phyloP scores from a whole-genome alignment of 64 coral and sea anemone genomes.

The Montipora sp. region DNA sequence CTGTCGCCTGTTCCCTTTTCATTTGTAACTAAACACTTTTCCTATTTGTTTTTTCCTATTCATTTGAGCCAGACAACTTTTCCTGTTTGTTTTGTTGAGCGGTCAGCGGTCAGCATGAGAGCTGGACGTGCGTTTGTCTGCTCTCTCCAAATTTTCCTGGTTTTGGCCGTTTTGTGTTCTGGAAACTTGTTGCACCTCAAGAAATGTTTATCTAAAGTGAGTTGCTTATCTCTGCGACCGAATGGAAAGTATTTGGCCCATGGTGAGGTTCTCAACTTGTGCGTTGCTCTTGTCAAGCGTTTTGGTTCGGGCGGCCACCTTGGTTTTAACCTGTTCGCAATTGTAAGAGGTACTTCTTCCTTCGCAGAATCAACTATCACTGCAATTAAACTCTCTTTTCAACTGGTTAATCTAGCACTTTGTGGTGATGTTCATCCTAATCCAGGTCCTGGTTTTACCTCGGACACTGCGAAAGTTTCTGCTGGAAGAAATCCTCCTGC shows the following conservation, averaged over 20 bases:
- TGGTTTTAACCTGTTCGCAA: slow-evolving; percentile 5
- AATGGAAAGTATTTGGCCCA: neutral
- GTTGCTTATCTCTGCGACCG: neutral
- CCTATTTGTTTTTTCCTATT: too few relatives aligned
- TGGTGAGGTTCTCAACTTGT: neutral
- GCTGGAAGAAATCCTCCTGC: neutral
- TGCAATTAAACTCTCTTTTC: neutral
- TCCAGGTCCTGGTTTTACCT: neutral
- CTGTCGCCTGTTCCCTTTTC: too few relatives aligned
- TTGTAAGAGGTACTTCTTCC: slow-evolving; percentile 11
- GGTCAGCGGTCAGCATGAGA: slow-evolving; percentile 24
- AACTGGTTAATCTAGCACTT: neutral
- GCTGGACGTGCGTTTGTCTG: neutral
- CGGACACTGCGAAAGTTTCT: too few relatives aligned
- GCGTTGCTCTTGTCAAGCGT: neutral
- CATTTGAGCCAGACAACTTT: too few relatives aligned
- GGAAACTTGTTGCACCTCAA: slow-evolving; percentile 35
- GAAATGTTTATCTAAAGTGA: slow-evolving; percentile 7
- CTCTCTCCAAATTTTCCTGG: slow-evolving; percentile 8
- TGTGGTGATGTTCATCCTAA: neutral
- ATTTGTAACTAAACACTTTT: too few relatives aligned
- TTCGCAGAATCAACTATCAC: neutral
- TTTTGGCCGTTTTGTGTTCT: neutral
- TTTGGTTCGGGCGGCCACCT: slow-evolving; percentile 2
- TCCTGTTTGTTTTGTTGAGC: too few relatives aligned